These are phyloP conservation scores for Thinocorus orbignyianus DNA, from an alignment of 2,113 vertebrate species.

Conservation along the genomic window DNA sequence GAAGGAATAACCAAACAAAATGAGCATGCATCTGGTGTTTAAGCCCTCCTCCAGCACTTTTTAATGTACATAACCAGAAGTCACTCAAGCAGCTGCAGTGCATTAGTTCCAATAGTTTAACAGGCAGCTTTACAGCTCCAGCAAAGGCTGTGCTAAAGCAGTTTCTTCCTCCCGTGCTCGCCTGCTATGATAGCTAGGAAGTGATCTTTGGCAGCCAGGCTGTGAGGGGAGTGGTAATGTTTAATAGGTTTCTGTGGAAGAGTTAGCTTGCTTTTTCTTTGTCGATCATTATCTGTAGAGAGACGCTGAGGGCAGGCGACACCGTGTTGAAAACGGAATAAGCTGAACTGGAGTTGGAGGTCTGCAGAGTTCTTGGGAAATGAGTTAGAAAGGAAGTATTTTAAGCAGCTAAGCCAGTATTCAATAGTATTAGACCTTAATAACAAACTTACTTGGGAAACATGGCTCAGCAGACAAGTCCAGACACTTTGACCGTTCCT, in stretches of 20 bases:
- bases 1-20: conserved; percentile 50
- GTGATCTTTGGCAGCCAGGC: conserved; percentile 68
- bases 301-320: conserved; percentile 51
- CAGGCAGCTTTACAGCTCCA: conserved; percentile 68
- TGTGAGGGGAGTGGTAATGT: conserved; percentile 68
- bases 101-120: conserved; percentile 79
- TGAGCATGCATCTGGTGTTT: conserved; percentile 38
- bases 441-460: conserved; percentile 59
- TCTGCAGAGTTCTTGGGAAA: not conserved
- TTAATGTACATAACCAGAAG: conserved; percentile 75
- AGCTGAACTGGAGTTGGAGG: conserved; percentile 26
- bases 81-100: conserved; percentile 74
- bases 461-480: conserved; percentile 92
- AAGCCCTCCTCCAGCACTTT: conserved; percentile 70
- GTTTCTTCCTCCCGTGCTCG: conserved; percentile 63
- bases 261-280: conserved; percentile 58
- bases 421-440: not conserved
- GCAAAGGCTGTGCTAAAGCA: conserved; percentile 53
- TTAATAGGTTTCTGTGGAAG: conserved; percentile 62
- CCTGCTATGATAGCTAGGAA: conserved; percentile 54
- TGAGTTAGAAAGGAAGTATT: not conserved
- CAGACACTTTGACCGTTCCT: conserved; percentile 87
- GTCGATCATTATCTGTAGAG: conserved; percentile 66
- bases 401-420: not conserved
- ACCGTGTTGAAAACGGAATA: conserved; percentile 43